Percentiles rank a stretch among this genome's conserved stretches.
Evolutionary conservation across 2,113 vertebrate genomes (phyloP).

Genomic region (Pyrgilauda ruficollis): DNA sequence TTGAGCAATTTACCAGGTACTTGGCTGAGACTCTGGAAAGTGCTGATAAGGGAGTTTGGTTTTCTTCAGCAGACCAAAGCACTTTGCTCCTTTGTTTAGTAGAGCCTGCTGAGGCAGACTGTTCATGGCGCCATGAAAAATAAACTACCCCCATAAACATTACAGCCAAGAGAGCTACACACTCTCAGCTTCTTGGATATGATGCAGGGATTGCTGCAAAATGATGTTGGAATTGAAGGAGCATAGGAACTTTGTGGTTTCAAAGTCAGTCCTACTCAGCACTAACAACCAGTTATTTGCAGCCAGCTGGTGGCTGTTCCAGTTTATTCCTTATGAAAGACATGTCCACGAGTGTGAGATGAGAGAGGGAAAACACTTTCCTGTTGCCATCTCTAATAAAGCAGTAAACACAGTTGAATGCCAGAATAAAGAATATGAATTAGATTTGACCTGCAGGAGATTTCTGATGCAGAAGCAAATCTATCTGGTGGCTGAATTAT

Average conservation of each 20-base stretch:
- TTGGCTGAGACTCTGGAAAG: not conserved
- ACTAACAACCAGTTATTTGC: not conserved
- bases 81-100: not conserved
- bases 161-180: not conserved
- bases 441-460: constrained; percentile 6
- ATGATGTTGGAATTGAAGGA: not conserved
- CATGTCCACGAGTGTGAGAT: not conserved
- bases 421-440: not conserved
- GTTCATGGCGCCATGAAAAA: not conserved
- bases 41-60: not conserved
- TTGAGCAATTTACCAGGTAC: not conserved
- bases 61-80: not conserved
- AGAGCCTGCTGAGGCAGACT: not conserved
- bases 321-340: not conserved
- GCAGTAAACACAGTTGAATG: not conserved
- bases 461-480: not conserved
- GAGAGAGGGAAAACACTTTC: not conserved
- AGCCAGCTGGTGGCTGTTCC: not conserved
- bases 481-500: constrained; percentile 39
- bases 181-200: not conserved
- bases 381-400: not conserved
- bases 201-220: not conserved
- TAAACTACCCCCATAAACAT: not conserved
- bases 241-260: not conserved
- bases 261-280: not conserved